Conservation (phyloP, 2,797 vertebrate genomes). For the Tragopan temminckii region DNA sequence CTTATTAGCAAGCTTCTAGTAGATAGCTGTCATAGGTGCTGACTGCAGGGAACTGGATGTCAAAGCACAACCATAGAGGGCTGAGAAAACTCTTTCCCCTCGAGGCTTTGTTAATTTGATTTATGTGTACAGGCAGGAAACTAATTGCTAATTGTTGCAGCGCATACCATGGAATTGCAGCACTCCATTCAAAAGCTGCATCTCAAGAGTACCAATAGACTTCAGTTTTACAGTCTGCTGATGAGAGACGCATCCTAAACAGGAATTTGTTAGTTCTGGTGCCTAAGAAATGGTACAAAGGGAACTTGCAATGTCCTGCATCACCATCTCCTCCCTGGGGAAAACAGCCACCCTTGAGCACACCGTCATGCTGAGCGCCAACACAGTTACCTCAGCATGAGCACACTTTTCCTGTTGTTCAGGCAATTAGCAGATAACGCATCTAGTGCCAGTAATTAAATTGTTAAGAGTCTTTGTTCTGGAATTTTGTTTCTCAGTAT, state of each 20-base stretch:
- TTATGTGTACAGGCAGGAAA: slow-evolving; percentile 59
- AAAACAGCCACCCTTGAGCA: background rate
- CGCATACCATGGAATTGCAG: background rate
- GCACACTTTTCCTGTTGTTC: background rate
- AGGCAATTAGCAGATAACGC: background rate
- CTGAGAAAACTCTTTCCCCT: slow-evolving; percentile 41
- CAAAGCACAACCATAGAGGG: slow-evolving; percentile 37
- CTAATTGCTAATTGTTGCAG: slow-evolving; percentile 65
- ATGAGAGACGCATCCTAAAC: slow-evolving; percentile 15
- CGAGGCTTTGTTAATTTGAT: slow-evolving; percentile 60
- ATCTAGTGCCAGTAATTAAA: background rate
- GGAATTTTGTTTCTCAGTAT: background rate
- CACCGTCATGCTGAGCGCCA: rapidly evolving
- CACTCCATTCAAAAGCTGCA: background rate
- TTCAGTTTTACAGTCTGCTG: background rate
- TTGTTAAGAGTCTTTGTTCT: background rate
- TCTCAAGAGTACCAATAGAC: background rate
- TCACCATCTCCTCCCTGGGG: background rate
- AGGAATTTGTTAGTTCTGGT: background rate
- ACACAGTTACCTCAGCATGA: background rate
- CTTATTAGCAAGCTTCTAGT: slow-evolving; percentile 52
- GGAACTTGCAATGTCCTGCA: background rate
- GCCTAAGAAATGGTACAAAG: background rate
- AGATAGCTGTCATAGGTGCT: slow-evolving; percentile 56
- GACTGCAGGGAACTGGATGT: slow-evolving; percentile 34